Evolutionary conservation across 2,113 vertebrate species (phyloP), one percentile per base, ranked within the genome.

Genomic region (Empidonax traillii): DNA sequence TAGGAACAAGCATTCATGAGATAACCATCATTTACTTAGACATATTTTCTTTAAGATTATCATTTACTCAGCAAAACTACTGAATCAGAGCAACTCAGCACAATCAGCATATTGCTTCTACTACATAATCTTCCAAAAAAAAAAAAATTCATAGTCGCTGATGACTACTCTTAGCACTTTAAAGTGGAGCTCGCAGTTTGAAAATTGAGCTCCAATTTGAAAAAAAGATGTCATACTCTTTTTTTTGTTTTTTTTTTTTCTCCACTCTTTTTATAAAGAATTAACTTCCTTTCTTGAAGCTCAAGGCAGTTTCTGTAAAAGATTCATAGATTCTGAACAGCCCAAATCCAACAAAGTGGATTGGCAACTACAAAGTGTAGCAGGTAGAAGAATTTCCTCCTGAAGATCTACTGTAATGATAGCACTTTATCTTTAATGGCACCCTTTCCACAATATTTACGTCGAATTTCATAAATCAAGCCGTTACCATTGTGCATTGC

Each of bases 241-340:
- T 12, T 33, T 14, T 4, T 8, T 12, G 28, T 14, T 3, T 4
- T 0, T 7, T 33, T 13, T 16, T 41, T 41, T 7, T 12, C 1
- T 6, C 7, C 17, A 0, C 4, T 76, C 7, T 16, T 6, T 10
- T 9, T 16, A 86, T 10, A 14, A 84, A 41, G 31, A 12, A 65
- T 8, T 35, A 55, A 49, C 15, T 19, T 59, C 15, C 16, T 30
- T 51, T 73, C 24, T 44, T 41, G 9, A 25, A 21, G 19, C 0
- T 84, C n/a, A 49, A 14, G 14, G 12, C n/a, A 80, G 9, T 67
- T 91, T 47, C 75, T 59, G 41, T 35, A 79, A 79, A 85, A 88
- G 27, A 77, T 13, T 62, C 22, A 56, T 3, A 75, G 51, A 56
- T 61, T 84, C 6, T 13, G 5, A 79, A 83, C 3, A 83, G 41